Conservation (phyloP, 2,797 vertebrate species). For the Eptatretus atami region DNA sequence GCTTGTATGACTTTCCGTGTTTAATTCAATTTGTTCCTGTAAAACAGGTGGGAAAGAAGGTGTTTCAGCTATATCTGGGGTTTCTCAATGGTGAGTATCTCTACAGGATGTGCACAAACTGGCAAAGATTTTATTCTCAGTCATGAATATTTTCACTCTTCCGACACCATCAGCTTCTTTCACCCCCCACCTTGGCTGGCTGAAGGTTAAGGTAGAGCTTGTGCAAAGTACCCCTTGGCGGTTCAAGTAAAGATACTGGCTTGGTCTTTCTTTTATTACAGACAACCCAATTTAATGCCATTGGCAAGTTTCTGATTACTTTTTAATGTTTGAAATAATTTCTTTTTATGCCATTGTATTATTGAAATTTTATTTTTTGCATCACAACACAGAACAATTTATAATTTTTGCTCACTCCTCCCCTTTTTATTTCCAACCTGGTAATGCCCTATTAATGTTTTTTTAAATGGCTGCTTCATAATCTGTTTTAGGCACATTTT, state of each 20-base stretch:
- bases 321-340: too few species aligned
- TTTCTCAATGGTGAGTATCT: conserved; percentile 89
- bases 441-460: too few species aligned
- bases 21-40: too few species aligned
- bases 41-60: conserved; percentile 54
- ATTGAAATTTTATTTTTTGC: too few species aligned
- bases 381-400: too few species aligned
- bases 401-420: too few species aligned
- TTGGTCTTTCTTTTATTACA: not conserved
- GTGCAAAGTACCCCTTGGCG: not conserved
- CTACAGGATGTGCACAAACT: conserved; percentile 76
- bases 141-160: conserved; percentile 89
- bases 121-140: conserved; percentile 70
- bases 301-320: too few species aligned
- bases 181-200: conserved; percentile 50
- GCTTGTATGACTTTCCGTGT: too few species aligned
- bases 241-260: not conserved
- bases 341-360: too few species aligned
- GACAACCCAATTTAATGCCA: not conserved
- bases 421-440: too few species aligned
- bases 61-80: conserved; percentile 83
- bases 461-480: too few species aligned
- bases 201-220: conserved; percentile 24
- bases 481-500: too few species aligned
- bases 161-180: conserved; percentile 66